Percentiles rank a stretch among this genome's conserved stretches.
Conservation (phyloP, 2,888 invertebrate species). For the Drosophila imparisetae region DNA sequence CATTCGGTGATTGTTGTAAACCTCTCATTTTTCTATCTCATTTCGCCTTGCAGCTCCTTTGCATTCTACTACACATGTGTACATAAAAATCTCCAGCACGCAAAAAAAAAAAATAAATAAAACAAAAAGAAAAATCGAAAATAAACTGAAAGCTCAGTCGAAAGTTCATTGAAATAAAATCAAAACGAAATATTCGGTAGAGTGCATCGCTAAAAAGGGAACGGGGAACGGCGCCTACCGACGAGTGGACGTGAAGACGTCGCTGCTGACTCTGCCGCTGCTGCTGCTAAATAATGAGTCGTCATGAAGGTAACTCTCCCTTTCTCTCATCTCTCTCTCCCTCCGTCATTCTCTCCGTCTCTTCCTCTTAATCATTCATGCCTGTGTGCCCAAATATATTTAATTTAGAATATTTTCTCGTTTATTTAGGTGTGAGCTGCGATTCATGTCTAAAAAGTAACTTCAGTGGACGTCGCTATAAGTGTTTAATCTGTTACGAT, state of each 20-base stretch:
- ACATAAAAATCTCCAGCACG: constrained; percentile 31
- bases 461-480: constrained; percentile 98
- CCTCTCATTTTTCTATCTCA: constrained; percentile 3
- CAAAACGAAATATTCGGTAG: constrained; percentile 33
- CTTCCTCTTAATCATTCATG: background rate
- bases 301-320: constrained; percentile 94
- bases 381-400: background rate
- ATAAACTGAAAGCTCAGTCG: constrained; percentile 43
- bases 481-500: constrained; percentile 99
- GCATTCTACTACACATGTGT: constrained; percentile 38
- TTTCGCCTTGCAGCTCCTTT: constrained; percentile 41
- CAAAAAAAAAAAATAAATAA: constrained; percentile 13
- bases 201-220: constrained; percentile 26
- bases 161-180: constrained; percentile 41
- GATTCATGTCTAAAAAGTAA: constrained; percentile 99
- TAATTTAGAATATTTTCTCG: background rate
- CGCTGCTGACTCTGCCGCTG: constrained; percentile 43
- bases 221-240: constrained; percentile 43
- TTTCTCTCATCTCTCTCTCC: background rate
- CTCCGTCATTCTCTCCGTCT: background rate
- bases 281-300: constrained; percentile 89
- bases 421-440: constrained; percentile 96
- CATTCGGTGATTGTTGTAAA: constrained; percentile 25
- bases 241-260: constrained; percentile 65
- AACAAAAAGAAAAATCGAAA: constrained; percentile 24